phyloP scores from a whole-genome alignment of 2,113 vertebrate species.

The Zosterops pallidus region DNA sequence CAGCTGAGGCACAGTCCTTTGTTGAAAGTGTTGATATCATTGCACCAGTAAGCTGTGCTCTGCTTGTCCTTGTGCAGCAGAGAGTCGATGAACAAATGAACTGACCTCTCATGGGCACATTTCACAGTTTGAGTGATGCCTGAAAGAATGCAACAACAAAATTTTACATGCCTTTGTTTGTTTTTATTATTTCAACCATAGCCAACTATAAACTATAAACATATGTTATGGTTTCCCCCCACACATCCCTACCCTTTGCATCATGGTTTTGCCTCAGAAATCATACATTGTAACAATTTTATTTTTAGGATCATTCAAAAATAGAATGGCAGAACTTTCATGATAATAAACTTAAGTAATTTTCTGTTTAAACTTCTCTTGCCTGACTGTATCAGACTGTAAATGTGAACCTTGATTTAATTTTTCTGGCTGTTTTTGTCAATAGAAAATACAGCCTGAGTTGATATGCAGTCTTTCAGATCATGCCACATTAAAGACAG shows the following conservation, averaged over 20 bases:
- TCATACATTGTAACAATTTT: not conserved
- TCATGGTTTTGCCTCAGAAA: not conserved
- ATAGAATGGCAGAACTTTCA: not conserved
- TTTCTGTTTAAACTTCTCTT: not conserved
- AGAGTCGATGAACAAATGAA: conserved; percentile 94
- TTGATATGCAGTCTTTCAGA: not conserved
- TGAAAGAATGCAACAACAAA: conserved; percentile 41
- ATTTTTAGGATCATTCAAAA: not conserved
- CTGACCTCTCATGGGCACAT: conserved; percentile 91
- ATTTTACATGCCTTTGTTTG: not conserved
- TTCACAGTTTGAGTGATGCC: conserved; percentile 90
- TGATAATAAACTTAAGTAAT: not conserved
- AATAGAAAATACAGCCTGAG: not conserved
- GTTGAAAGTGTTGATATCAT: conserved; percentile 81
- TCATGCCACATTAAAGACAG: not conserved
- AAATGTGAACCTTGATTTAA: not conserved
- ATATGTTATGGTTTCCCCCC: not conserved
- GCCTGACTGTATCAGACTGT: not conserved
- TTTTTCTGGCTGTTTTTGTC: not conserved
- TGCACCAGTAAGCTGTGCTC: conserved; percentile 88
- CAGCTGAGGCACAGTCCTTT: conserved; percentile 90
- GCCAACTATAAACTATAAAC: not conserved
- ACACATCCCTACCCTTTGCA: not conserved
- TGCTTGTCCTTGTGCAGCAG: conserved; percentile 81
- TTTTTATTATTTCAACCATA: not conserved